Evolutionary conservation across 2,797 vertebrate genomes (phyloP).

Genomic region (Numenius phaeopus): DNA sequence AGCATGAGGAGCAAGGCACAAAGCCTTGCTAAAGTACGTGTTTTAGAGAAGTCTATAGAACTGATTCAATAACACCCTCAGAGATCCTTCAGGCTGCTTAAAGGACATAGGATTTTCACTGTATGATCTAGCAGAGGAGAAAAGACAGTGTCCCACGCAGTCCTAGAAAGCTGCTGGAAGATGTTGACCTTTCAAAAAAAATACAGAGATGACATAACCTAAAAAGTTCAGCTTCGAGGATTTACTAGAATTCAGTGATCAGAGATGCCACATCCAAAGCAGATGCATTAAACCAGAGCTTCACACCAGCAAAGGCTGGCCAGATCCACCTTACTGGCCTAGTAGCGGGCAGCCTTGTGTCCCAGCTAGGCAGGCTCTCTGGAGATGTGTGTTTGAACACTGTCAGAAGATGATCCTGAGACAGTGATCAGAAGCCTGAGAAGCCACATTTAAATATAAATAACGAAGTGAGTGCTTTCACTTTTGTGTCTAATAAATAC

Average conservation of each 20-base stretch:
- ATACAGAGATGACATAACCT: neutral
- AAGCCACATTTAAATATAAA: neutral
- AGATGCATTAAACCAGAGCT: neutral
- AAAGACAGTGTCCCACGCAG: neutral
- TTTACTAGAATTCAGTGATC: neutral
- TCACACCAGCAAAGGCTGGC: neutral
- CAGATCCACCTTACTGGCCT: neutral
- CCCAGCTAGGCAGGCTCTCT: neutral
- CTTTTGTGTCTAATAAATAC: neutral
- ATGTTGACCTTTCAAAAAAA: neutral
- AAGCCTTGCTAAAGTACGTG: neutral
- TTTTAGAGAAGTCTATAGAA: neutral
- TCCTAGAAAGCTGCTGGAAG: neutral
- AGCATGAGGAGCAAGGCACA: neutral
- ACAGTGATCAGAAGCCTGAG: neutral
- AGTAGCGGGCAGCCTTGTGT: neutral
- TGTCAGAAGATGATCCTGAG: neutral
- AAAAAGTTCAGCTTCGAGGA: neutral
- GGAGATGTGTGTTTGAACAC: neutral
- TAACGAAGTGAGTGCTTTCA: neutral
- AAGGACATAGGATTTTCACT: neutral
- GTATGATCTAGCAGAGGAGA: neutral
- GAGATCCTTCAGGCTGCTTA: neutral
- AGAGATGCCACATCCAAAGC: neutral
- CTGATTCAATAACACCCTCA: neutral